phyloP scores from a whole-genome alignment of 2,113 vertebrate genomes.

The Tachycineta bicolor region DNA sequence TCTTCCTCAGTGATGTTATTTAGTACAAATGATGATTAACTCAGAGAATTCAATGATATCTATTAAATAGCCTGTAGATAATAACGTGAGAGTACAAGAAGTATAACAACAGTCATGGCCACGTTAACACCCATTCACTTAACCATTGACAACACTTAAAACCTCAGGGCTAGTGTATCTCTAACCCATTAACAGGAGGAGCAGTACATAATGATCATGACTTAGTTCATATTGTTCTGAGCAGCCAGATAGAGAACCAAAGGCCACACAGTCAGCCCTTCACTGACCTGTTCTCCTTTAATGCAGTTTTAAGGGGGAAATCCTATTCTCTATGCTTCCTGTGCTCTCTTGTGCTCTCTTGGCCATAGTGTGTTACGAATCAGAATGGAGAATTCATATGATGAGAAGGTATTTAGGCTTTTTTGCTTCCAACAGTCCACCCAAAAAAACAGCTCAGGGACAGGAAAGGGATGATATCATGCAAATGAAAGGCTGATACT shows the following conservation, averaged over 20 bases:
- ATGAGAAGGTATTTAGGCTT: constrained; percentile 18
- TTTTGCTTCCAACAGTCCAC: constrained; percentile 45
- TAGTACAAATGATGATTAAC: not conserved
- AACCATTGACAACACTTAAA: not conserved
- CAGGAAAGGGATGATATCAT: constrained; percentile 18
- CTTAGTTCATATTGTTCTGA: not conserved
- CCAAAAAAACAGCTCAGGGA: constrained; percentile 50
- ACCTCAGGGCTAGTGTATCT: not conserved
- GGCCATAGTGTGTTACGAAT: constrained; percentile 9
- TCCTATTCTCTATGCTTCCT: not conserved
- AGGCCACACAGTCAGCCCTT: not conserved
- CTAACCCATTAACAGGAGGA: not conserved
- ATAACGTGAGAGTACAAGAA: not conserved
- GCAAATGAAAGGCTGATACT: not conserved
- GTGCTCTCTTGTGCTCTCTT: constrained; percentile 1
- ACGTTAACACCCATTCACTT: not conserved
- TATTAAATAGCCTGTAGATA: not conserved
- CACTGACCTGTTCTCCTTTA: not conserved
- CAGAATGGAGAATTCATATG: not conserved
- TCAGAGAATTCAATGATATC: not conserved
- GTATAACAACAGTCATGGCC: not conserved
- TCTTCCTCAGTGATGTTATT: not conserved
- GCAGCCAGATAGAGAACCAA: not conserved
- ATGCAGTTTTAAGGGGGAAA: not conserved
- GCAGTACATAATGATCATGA: not conserved